Percentiles rank a stretch among this genome's conserved stretches.
These are phyloP conservation scores for Entosphenus tridentatus DNA, from an alignment of 2,113 vertebrate genomes.

Conservation along the genomic window DNA sequence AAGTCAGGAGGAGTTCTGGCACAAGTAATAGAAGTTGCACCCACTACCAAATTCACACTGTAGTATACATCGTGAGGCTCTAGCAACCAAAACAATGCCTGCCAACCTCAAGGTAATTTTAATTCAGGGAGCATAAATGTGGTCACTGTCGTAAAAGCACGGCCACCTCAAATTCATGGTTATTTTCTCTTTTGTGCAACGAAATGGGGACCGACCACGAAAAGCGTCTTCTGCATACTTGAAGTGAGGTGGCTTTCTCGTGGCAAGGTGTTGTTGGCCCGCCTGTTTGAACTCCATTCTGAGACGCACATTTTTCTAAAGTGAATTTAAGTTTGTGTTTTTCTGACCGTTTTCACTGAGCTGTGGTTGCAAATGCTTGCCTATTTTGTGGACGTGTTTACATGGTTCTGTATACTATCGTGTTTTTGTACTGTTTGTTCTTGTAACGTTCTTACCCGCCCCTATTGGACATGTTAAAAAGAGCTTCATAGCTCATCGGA, in stretches of 20 bases:
- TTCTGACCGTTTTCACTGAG: neutral
- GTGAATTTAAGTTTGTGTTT: neutral
- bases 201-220: neutral
- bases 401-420: no score
- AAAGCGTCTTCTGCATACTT: neutral
- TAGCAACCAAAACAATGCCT: neutral
- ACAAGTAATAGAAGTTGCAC: neutral
- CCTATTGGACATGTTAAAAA: no score
- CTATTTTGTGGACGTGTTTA: neutral
- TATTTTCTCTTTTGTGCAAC: slow-evolving; percentile 1
- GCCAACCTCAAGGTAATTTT: neutral
- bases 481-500: no score
- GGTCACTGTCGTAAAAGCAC: neutral
- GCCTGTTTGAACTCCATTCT: neutral
- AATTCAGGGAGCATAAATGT: slow-evolving; percentile 2
- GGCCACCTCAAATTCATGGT: neutral
- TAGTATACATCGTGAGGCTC: neutral
- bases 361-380: neutral
- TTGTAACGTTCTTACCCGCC: no score
- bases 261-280: neutral
- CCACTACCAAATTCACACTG: slow-evolving; percentile 6
- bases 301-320: neutral
- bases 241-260: neutral
- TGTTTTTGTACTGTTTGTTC: no score
- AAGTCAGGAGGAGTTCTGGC: slow-evolving; percentile 16